These are phyloP conservation scores for Prochilodus magdalenae DNA, from an alignment of 2,113 vertebrate species.

Conservation along the genomic window DNA sequence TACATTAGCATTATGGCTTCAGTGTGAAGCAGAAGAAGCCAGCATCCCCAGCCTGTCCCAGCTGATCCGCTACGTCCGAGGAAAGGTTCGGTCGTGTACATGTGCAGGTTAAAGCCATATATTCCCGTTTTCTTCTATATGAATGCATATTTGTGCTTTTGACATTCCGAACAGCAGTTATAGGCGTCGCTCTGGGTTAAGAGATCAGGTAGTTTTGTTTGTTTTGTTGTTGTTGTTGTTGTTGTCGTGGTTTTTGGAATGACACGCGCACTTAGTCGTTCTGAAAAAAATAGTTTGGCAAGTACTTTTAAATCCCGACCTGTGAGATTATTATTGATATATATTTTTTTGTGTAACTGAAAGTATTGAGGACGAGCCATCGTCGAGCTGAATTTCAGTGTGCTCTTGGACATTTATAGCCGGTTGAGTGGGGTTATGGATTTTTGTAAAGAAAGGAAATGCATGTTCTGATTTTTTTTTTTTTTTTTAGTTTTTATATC, in stretches of 20 bases:
- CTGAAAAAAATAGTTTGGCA: background rate
- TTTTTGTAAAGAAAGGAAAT: conserved; percentile 59
- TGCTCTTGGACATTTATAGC: conserved; percentile 4
- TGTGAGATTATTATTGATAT: conserved; percentile 15
- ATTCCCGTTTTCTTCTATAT: background rate
- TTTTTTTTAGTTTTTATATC: conserved; percentile 45
- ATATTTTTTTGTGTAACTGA: background rate
- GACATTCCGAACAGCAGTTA: conserved; percentile 34
- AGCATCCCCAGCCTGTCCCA: background rate
- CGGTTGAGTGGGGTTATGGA: background rate
- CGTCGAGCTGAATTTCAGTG: background rate
- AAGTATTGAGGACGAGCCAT: background rate
- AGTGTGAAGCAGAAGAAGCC: too few relatives aligned
- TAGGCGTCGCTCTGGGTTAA: background rate
- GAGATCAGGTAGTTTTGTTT: background rate
- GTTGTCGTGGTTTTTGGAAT: background rate
- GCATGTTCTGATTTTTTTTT: conserved; percentile 58
- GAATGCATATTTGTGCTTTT: background rate
- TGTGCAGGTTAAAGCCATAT: conserved; percentile 28
- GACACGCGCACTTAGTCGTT: background rate
- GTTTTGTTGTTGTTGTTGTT: background rate
- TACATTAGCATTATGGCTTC: too few relatives aligned
- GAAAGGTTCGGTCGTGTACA: background rate
- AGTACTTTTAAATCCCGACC: background rate
- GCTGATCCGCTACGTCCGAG: background rate